These are phyloP conservation scores for Microtus pennsylvanicus DNA, from an alignment of 2,113 vertebrate genomes.

Conservation along the genomic window DNA sequence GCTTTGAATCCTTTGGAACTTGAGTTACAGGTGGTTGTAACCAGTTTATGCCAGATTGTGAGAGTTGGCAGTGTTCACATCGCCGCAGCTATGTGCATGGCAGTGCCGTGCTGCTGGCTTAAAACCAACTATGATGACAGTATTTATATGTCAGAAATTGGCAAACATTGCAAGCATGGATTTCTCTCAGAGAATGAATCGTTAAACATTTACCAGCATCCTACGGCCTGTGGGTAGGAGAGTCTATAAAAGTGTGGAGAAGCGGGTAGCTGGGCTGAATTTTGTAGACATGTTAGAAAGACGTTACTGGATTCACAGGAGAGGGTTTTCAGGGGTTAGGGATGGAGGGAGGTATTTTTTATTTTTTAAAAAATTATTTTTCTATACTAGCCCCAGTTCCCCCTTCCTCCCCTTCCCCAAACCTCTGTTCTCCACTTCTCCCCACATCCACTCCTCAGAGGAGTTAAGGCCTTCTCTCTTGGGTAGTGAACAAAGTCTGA, in stretches of 20 bases:
- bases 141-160: neutral
- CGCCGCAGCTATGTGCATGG: neutral
- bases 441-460: too few relatives aligned
- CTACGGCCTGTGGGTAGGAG: neutral
- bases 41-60: neutral
- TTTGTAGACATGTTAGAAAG: conserved; percentile 26
- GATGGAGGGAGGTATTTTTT: neutral
- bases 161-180: neutral
- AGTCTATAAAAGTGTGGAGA: neutral
- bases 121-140: neutral
- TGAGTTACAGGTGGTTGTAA: neutral
- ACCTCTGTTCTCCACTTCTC: too few relatives aligned
- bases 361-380: too few relatives aligned
- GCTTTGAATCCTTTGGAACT: neutral
- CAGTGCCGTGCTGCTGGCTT: neutral
- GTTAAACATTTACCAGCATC: neutral
- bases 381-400: too few relatives aligned
- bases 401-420: too few relatives aligned
- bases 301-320: neutral
- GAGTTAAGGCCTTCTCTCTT: too few relatives aligned
- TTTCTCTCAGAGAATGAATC: neutral
- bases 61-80: neutral
- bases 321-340: neutral
- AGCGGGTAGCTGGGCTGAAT: neutral
- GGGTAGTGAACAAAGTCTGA: too few relatives aligned